A percentile compares a stretch with the other conserved stretches of the same genome.
phyloP scores from a whole-genome alignment of 2,888 invertebrate genomes.

The Cantharis rufa region DNA sequence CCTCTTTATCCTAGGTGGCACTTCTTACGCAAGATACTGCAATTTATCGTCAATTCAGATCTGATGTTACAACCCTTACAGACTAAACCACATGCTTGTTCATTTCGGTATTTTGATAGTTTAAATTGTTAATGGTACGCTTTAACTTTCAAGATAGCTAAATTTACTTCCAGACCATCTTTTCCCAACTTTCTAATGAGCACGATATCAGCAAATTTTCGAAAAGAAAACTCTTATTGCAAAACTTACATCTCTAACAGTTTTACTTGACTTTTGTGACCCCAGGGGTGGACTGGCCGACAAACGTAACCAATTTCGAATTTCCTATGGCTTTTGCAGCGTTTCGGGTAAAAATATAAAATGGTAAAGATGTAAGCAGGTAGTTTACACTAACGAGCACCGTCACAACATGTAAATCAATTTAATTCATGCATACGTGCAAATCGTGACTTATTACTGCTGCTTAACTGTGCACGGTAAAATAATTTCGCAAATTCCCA shows the following conservation, averaged over 20 bases:
- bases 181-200: background rate
- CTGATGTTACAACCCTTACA: conserved; percentile 19
- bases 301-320: no score
- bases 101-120: conserved; percentile 18
- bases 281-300: background rate
- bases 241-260: background rate
- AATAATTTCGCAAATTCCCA: background rate
- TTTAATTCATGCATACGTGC: conserved; percentile 7
- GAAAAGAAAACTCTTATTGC: background rate
- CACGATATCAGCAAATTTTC: background rate
- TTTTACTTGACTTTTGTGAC: background rate
- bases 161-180: conserved; percentile 8
- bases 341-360: no score
- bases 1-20: conserved; percentile 13
- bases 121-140: conserved; percentile 27
- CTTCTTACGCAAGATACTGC: conserved; percentile 20
- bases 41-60: conserved; percentile 25
- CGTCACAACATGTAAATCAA: conserved; percentile 7
- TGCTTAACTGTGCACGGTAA: background rate
- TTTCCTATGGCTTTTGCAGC: no score
- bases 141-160: conserved; percentile 17
- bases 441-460: conserved; percentile 8
- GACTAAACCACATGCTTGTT: conserved; percentile 23
- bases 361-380: background rate
- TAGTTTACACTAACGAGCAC: conserved; percentile 3